Base-by-base conservation (phyloP, 2,888 invertebrate species). In the Dexiosoma caninum region DNA sequence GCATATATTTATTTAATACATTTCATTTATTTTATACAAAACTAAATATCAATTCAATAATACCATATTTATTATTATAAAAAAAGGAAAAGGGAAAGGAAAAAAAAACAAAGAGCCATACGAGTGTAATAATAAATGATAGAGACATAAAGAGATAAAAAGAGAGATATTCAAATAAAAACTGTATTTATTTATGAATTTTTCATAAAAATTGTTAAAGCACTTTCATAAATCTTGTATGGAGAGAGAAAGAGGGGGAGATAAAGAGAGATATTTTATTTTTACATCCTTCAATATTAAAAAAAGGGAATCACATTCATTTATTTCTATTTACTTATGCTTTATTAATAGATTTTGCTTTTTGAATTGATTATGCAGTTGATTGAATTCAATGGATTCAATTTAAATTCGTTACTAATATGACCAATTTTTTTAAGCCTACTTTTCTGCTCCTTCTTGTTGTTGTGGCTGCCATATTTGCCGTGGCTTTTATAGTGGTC, bases 21-120 rank as follows among this genome's bases (percentile, higher is more conserved):
- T 78, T 74, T 78, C 55, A 42, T 67, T 62, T 75, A 66, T 66
- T 57, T 51, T 64, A 62, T 71, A 72, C 55, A 59, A 72, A 81
- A 76, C 76, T 81, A 72, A 81, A 72, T 67, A 51, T 49, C 44
- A 72, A 53, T 72, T 72, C 35, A 37, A 70, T 42, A 60, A 60
- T 60, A 21, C 12, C 67, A 30, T 66, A 32, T 67, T 40, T 32
- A 37, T 23, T 62, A 5, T 6, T 6, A 44, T 7, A n/a, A 16
- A 32, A 53, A 60, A 60, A 19, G 14, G 0, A 32, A 14, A 9
- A 46, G n/a, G 19, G 57, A 37, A 42, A 8, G 14, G 23, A 67
- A 8, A 30, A 32, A 37, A 21, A 32, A 19, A 32, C 27, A 9
- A n/a, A 6, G 16, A 46, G n/a, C 1, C 10, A 12, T 9, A 30